phyloP scores from a whole-genome alignment of 2,888 invertebrate genomes.

The Neoitamus cyanurus region DNA sequence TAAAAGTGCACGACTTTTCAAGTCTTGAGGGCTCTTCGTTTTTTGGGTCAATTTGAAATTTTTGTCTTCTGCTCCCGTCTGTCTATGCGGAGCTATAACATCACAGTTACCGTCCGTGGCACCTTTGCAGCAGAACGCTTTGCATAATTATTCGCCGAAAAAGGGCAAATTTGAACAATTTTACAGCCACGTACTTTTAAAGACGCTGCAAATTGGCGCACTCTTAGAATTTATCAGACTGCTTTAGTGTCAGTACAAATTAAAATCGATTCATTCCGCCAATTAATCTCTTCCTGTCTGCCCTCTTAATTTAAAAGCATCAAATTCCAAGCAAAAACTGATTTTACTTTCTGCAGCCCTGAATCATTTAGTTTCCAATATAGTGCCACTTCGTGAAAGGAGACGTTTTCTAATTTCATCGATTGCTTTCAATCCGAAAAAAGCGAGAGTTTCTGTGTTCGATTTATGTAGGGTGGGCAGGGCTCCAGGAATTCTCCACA shows the following conservation, averaged over 20 bases:
- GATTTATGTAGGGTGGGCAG: neutral
- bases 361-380: neutral
- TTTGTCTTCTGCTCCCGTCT: slow-evolving; percentile 24
- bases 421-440: neutral
- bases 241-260: neutral
- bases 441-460: neutral
- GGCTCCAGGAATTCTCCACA: neutral
- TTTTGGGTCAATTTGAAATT: slow-evolving; percentile 36
- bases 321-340: neutral
- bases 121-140: neutral
- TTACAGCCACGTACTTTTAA: neutral
- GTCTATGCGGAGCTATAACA: neutral
- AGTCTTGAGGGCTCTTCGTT: neutral
- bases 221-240: neutral
- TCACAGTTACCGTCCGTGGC: neutral
- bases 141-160: neutral
- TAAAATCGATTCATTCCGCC: neutral
- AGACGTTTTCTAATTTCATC: neutral
- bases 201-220: neutral
- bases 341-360: neutral
- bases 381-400: neutral
- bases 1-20: neutral
- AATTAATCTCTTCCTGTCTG: neutral
- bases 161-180: neutral
- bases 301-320: neutral